Evolutionary conservation across 2,888 invertebrate species (phyloP).

Genomic region (Cantharis rustica): DNA sequence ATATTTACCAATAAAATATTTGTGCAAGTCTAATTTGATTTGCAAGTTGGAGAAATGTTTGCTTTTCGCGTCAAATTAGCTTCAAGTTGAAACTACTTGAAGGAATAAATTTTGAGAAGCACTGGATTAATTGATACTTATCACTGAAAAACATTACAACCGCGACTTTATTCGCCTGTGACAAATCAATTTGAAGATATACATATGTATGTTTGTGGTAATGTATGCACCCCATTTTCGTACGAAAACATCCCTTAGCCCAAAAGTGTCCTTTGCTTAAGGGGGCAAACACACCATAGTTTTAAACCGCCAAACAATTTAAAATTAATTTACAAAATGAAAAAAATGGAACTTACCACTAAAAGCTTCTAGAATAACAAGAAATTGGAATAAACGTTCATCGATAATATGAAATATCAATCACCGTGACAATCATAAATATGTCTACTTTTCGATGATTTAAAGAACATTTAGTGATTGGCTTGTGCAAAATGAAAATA

Average conservation of each 20-base stretch:
- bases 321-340: neutral
- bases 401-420: constrained; percentile 21
- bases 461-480: constrained; percentile 45
- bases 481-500: constrained; percentile 48
- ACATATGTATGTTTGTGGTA: constrained; percentile 56
- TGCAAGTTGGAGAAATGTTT: neutral
- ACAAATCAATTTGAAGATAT: constrained; percentile 60
- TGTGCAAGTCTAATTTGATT: neutral
- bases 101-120: constrained; percentile 36
- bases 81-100: neutral
- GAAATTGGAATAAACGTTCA: constrained; percentile 4
- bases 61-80: neutral
- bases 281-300: constrained; percentile 34
- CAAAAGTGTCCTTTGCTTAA: constrained; percentile 34
- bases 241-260: constrained; percentile 45
- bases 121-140: constrained; percentile 52
- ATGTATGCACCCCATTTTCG: constrained; percentile 54
- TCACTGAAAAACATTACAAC: constrained; percentile 55
- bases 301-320: constrained; percentile 19
- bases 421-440: constrained; percentile 38
- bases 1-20: neutral
- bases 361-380: neutral
- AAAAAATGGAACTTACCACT: neutral
- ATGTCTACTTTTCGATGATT: constrained; percentile 37
- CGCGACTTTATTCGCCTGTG: constrained; percentile 56